These are phyloP conservation scores for Drosophila miranda DNA, from an alignment of 1,140 invertebrate species.

Conservation along the genomic window DNA sequence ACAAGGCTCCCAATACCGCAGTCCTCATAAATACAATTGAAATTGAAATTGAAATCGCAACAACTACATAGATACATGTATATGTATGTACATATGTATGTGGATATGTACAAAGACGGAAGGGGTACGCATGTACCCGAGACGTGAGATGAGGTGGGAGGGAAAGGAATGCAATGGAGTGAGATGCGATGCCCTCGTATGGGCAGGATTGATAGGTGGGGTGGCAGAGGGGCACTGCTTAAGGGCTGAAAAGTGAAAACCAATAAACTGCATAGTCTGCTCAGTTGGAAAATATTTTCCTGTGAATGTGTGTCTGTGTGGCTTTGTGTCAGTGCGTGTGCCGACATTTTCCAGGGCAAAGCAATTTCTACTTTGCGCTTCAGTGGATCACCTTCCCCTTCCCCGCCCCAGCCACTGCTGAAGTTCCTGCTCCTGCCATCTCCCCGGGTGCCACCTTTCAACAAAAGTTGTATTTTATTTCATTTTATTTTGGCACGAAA, in stretches of 20 bases:
- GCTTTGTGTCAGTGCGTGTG: conserved; percentile 10
- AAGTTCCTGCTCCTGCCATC: no score
- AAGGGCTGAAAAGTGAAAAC: conserved; percentile 50
- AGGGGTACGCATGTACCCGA: conserved; percentile 2
- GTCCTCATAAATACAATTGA: conserved; percentile 23
- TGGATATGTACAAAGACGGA: background rate
- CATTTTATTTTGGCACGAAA: conserved; percentile 30
- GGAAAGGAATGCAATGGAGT: background rate
- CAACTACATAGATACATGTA: background rate
- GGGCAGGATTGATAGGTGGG: background rate
- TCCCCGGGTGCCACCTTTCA: conserved; percentile 25
- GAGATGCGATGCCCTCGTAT: background rate
- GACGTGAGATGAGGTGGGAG: conserved; percentile 5
- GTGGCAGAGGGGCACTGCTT: conserved; percentile 8
- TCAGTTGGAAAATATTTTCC: conserved; percentile 60
- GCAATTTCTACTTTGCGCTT: conserved; percentile 24
- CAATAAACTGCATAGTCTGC: conserved; percentile 69
- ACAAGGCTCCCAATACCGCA: conserved; percentile 1
- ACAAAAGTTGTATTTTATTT: conserved; percentile 22
- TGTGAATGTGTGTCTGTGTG: conserved; percentile 5
- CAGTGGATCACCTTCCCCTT: conserved; percentile 14
- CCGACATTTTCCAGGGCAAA: conserved; percentile 13
- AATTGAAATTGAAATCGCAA: conserved; percentile 24
- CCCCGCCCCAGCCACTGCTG: background rate
- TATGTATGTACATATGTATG: background rate